Evolutionary conservation across 2,888 invertebrate genomes (phyloP).

Genomic region (Yponomeuta evonymella): DNA sequence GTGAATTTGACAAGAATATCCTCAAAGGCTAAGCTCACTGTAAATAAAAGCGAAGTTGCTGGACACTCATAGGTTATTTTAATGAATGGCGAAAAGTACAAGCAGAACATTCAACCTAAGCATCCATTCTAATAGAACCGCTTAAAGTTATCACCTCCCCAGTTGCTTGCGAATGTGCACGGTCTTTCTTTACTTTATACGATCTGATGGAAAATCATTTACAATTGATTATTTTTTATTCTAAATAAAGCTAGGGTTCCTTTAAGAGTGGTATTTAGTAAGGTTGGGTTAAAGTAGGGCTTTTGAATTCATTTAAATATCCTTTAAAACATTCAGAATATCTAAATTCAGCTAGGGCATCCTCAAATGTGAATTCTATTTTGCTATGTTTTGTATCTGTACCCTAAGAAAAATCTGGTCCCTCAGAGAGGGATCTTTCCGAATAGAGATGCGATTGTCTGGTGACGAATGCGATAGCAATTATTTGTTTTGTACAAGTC

Average conservation of each 20-base stretch:
- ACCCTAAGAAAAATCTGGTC: not conserved
- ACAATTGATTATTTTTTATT: not conserved
- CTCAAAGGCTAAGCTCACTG: too few relatives aligned
- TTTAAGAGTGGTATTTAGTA: not conserved
- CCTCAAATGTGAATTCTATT: not conserved
- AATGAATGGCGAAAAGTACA: conserved; percentile 26
- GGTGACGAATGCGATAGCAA: not conserved
- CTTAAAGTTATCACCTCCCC: not conserved
- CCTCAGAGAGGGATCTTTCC: not conserved
- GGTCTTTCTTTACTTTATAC: not conserved
- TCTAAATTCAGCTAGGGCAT: not conserved
- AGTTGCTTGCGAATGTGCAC: not conserved
- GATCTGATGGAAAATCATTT: not conserved
- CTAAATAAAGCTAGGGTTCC: not conserved
- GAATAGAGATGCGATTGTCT: not conserved
- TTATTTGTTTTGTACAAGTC: not conserved
- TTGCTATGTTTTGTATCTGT: not conserved
- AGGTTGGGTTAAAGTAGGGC: not conserved
- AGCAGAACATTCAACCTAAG: conserved; percentile 35
- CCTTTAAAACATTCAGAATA: not conserved
- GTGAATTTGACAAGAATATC: too few relatives aligned
- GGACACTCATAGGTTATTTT: not conserved
- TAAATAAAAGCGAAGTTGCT: too few relatives aligned
- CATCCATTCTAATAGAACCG: conserved; percentile 32
- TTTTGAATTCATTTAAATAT: not conserved